These are phyloP conservation scores for Autographa gamma DNA, from an alignment of 2,888 invertebrate species.

Conservation along the genomic window DNA sequence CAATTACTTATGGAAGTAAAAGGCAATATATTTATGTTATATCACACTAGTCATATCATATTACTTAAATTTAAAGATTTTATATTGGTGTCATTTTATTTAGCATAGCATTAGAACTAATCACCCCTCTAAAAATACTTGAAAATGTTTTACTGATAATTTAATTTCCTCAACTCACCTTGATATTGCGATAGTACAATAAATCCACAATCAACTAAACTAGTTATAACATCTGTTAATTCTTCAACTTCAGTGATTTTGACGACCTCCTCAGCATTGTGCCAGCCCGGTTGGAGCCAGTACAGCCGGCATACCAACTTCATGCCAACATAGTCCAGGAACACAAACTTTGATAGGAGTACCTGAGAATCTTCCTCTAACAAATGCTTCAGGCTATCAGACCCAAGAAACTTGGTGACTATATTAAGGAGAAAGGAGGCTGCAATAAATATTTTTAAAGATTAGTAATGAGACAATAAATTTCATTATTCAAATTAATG, in stretches of 20 bases:
- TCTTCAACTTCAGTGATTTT: slow-evolving; percentile 57
- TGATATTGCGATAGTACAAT: slow-evolving; percentile 58
- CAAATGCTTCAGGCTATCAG: slow-evolving; percentile 64
- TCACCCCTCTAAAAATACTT: too few species aligned
- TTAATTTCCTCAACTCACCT: slow-evolving; percentile 25
- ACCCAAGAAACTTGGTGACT: slow-evolving; percentile 71
- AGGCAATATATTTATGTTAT: too few species aligned
- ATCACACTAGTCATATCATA: too few species aligned
- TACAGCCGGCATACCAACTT: slow-evolving; percentile 77
- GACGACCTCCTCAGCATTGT: slow-evolving; percentile 63
- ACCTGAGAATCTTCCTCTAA: slow-evolving; percentile 63
- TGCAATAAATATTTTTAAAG: slow-evolving; percentile 60
- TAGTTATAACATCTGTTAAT: slow-evolving; percentile 62
- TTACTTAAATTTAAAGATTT: too few species aligned
- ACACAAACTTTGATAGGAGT: slow-evolving; percentile 65
- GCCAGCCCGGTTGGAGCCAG: slow-evolving; percentile 80
- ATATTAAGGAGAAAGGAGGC: slow-evolving; percentile 75
- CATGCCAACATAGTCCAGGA: slow-evolving; percentile 69
- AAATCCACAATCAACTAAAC: slow-evolving; percentile 67
- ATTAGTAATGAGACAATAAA: too few species aligned
- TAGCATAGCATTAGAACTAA: too few species aligned
- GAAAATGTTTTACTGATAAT: too few species aligned
- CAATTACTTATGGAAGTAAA: too few species aligned
- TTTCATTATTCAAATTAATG: too few species aligned
- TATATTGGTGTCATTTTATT: too few species aligned